Evolutionary conservation across 2,888 invertebrate species (phyloP), one percentile per base, ranked within the genome.

Genomic region (Prosopocoilus inquinatus): DNA sequence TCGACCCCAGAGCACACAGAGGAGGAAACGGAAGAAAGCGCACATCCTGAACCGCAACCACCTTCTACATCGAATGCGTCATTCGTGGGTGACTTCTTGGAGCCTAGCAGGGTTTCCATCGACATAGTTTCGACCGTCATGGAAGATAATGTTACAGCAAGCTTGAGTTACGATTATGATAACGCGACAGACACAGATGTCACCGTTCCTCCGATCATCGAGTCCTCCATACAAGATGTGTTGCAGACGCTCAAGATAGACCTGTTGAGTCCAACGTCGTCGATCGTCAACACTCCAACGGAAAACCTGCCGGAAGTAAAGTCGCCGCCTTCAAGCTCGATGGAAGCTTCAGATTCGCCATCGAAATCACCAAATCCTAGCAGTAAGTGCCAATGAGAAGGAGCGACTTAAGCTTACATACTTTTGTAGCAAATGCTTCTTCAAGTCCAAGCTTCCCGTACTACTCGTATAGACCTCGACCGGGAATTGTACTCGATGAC

Each of bases 401-500:
- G 3, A 20, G 20, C 20, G 4, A 20, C 20, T 2, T 20, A 20
- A 20, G 20, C 20, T 3, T 1, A 20, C 20, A 4, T 20, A 4
- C 20, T 20, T 20, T 20, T 20, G 4, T 16, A 34, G 32, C 13
- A 12, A 34, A 50, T 41, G 36, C 52, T 2, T 33, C 52, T 34
- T 51, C 79, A 0, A 76, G 77, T 32, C 67, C 69, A 68, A 75
- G 75, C 2, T 79, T 80, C 32, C 75, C 80, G 0, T 81, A 82
- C 43, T 79, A 79, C 58, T 82, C 86, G 0, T 91, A 91, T 73
- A 83, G 88, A 20, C 90, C 91, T 0, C 81, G 92, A 8, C 92
- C 92, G 0, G 93, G 94, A 13, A 91, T 93, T 52, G 93, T 94
- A 0, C 78, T 94, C 9, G 92, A 93, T 62, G 94, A 94, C 70